Percentiles rank a stretch among this genome's conserved stretches.
Conservation (phyloP, 2,113 vertebrate species). For the Edolisoma coerulescens region DNA sequence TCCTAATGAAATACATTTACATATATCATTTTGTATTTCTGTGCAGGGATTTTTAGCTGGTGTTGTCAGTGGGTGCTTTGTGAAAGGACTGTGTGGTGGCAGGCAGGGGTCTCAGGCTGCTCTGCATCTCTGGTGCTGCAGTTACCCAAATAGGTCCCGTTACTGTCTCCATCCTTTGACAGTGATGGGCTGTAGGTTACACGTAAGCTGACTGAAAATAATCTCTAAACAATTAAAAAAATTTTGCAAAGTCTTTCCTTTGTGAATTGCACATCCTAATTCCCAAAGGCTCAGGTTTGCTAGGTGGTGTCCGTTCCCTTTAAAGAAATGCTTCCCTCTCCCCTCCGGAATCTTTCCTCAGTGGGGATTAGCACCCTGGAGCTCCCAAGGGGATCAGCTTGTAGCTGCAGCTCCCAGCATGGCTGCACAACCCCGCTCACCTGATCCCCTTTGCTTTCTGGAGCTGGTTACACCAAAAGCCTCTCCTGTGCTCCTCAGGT, state of each 20-base stretch:
- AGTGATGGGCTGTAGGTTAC: neutral
- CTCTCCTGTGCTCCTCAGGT: neutral
- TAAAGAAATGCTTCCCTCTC: neutral
- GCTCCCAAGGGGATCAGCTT: neutral
- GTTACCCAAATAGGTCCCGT: neutral
- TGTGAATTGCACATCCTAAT: neutral
- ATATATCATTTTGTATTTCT: neutral
- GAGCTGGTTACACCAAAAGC: neutral
- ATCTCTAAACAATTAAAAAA: neutral
- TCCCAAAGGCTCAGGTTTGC: neutral
- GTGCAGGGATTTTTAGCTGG: neutral
- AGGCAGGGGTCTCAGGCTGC: neutral
- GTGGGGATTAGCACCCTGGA: neutral
- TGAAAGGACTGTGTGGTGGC: neutral
- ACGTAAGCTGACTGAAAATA: neutral
- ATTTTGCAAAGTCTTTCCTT: neutral
- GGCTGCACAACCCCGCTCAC: rapidly evolving
- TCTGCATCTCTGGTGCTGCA: neutral
- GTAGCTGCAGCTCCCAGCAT: neutral
- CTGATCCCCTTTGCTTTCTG: neutral
- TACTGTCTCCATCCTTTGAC: neutral
- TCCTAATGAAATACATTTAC: neutral
- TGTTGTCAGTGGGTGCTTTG: neutral
- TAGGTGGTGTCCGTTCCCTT: neutral
- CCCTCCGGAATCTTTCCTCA: neutral